These are phyloP conservation scores for Tetragonisca angustula DNA, from an alignment of 2,888 invertebrate genomes.

Conservation along the genomic window DNA sequence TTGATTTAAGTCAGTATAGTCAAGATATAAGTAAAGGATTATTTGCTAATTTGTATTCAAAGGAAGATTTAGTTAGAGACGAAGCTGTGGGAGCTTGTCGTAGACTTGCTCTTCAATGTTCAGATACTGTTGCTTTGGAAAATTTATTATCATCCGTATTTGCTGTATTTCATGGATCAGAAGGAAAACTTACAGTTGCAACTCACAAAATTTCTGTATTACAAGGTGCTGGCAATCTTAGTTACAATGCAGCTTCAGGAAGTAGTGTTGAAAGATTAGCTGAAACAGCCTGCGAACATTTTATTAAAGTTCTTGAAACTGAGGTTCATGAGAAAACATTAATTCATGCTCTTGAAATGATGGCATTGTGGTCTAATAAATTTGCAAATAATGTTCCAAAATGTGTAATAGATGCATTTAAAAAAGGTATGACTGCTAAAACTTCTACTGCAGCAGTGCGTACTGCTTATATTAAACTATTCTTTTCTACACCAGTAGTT, in stretches of 20 bases:
- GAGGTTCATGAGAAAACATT: slow-evolving; percentile 97
- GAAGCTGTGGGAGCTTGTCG: slow-evolving; percentile 91
- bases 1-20: slow-evolving; percentile 92
- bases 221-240: slow-evolving; percentile 91
- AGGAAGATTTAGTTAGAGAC: slow-evolving; percentile 90
- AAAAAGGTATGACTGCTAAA: slow-evolving; percentile 91
- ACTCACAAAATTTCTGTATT: slow-evolving; percentile 95
- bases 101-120: slow-evolving; percentile 90
- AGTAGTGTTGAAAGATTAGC: slow-evolving; percentile 86
- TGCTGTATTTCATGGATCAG: slow-evolving; percentile 93
- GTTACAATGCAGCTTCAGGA: slow-evolving; percentile 88
- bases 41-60: slow-evolving; percentile 94
- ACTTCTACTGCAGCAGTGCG: slow-evolving; percentile 91
- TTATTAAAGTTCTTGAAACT: slow-evolving; percentile 91
- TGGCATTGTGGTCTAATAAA: slow-evolving; percentile 91
- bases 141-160: slow-evolving; percentile 90
- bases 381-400: slow-evolving; percentile 88
- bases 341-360: slow-evolving; percentile 91
- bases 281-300: slow-evolving; percentile 87
- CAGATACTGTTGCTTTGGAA: slow-evolving; percentile 88
- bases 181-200: slow-evolving; percentile 95
- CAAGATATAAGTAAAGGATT: slow-evolving; percentile 92
- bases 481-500: slow-evolving; percentile 82
- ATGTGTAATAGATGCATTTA: slow-evolving; percentile 88
- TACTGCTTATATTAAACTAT: slow-evolving; percentile 91